phyloP scores from a whole-genome alignment of 2,113 vertebrate species.

The Phasianus colchicus region DNA sequence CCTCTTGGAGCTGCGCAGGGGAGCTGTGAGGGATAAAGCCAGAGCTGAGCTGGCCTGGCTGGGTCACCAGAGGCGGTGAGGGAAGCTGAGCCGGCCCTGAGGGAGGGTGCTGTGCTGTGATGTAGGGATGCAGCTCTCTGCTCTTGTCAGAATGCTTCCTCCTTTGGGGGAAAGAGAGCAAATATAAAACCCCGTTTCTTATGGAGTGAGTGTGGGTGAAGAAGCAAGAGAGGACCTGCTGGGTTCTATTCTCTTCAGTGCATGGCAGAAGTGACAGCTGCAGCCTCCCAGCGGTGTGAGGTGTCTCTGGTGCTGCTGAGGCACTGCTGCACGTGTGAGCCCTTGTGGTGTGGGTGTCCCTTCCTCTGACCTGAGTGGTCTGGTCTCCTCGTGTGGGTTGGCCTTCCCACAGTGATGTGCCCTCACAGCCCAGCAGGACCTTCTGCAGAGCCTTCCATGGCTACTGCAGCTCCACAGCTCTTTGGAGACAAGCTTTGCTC shows the following conservation, averaged over 20 bases:
- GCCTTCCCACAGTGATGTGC: too few relatives aligned
- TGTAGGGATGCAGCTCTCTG: fast-evolving
- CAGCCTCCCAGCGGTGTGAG: neutral
- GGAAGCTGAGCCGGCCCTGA: fast-evolving
- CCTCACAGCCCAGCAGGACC: neutral
- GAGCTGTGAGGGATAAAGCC: conserved; percentile 66
- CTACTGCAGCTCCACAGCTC: neutral
- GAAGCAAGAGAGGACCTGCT: neutral
- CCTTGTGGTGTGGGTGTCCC: fast-evolving
- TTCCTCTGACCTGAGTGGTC: neutral
- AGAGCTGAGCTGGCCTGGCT: conserved; percentile 66
- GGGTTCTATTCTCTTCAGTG: neutral
- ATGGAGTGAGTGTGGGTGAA: neutral
- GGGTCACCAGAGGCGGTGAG: conserved; percentile 71
- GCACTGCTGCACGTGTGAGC: neutral
- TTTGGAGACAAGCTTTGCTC: neutral
- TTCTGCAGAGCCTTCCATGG: neutral
- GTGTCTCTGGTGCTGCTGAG: neutral
- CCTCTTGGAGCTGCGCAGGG: conserved; percentile 71
- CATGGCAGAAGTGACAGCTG: fast-evolving
- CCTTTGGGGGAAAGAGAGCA: neutral
- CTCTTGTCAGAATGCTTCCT: fast-evolving
- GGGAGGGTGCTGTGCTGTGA: neutral
- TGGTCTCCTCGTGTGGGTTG: fast-evolving
- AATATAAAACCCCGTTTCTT: neutral